Evolutionary conservation across 2,888 invertebrate species (phyloP), one percentile per base, ranked within the genome.

Genomic region (Harmothoe impar): DNA sequence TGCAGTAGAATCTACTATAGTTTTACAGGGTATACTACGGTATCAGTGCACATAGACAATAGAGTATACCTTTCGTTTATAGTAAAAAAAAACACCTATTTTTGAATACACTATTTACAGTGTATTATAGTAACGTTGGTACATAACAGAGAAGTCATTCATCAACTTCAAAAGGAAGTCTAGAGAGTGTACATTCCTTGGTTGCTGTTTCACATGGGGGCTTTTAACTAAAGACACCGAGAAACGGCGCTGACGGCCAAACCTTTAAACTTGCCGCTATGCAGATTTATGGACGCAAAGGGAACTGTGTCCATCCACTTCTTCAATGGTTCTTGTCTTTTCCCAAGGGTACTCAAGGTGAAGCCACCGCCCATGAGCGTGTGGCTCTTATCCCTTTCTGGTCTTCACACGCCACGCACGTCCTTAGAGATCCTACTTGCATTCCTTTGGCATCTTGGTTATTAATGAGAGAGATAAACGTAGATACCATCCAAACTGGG

Each of bases 151-250:
- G 10, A 43, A 43, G 43, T 3, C 10, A 43, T 43, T 43, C 10
- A 43, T 43, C 43, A 43, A 43, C 43, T 10, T 10, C 43, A 43
- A 43, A 10, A 43, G 43, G 43, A 10, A 43, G 5, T 43, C 43
- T 43, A 43, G 3, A 43, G 43, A 43, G 62, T n/a, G 7, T 7
- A 15, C 62, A 62, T 62, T 62, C 62, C n/a, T 62, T 12, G 20
- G 62, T 62, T n/a, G 62, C 62, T n/a, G n/a, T n/a, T n/a, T 62
- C 62, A 62, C 62, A 62, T 62, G 62, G n/a, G 62, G 62, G 62
- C n/a, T 62, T 20, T 62, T n/a, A 62, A 62, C n/a, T 62, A 20
- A n/a, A n/a, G 62, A 62, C 62, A 43, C 43, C 43, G 62, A 62
- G 62, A 62, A 62, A 62, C n/a, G 17, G n/a, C n/a, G n/a, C 62